Base-by-base conservation (phyloP, 2,113 vertebrate species). In the Erpornis zantholeuca region DNA sequence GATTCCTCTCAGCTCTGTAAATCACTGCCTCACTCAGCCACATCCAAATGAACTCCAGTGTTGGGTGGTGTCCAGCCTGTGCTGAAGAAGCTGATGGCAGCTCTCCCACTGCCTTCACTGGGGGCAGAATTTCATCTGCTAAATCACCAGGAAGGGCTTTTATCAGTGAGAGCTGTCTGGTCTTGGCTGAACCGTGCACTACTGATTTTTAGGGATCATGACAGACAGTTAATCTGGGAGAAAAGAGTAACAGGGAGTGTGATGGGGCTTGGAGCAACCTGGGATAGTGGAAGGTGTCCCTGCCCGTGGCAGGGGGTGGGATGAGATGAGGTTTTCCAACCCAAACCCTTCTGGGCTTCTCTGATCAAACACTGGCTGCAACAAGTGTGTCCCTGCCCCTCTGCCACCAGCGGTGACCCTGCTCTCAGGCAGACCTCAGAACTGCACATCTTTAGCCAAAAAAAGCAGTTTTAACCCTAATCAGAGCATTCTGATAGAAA, bases 11-110 rank as follows among this genome's bases (percentile, higher is more conserved):
- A 16, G 57, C 72, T 42, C 64, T 0, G 0, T 56, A 47, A 77
- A 92, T 90, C 69, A 63, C 42, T 5, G 44, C 77, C 65, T 92
- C 52, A 17, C 86, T 87, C 57, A 68, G 72, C 42, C 28, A 42
- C 36, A 71, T 16, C 36, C 28, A 36, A n/a, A 72, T 15, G 29
- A 84, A 18, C 81, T 82, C 35, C 76, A 52, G 40, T 24, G 10
- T 0, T 82, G 81, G 94, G 69, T 42, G 28, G 53, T 10, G 45
- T 65, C 89, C 81, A 94, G 91, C 45, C 71, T 45, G 57, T 54
- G 76, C 61, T 91, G 80, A 28, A 71, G 80, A 28, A 71, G 83
- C 65, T 92, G 57, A 66, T 92, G 84, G 91, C 91, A 95, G 57
- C 70, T 69, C 36, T 96, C 89, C 84, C 59, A 24, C 65, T 64